phyloP scores from a whole-genome alignment of 2,113 vertebrate species.

The Oenanthe melanoleuca region DNA sequence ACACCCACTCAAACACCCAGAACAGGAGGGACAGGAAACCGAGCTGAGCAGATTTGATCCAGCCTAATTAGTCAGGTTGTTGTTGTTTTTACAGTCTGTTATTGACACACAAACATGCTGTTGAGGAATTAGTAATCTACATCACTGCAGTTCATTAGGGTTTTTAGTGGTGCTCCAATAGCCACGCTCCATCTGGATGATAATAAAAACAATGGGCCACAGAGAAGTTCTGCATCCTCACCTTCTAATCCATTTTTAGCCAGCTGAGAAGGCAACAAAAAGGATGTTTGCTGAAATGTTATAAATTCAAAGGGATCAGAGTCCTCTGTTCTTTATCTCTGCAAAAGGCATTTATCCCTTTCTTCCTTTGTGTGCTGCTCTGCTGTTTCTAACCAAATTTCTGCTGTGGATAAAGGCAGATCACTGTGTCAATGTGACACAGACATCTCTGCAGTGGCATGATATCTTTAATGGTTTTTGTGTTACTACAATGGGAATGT shows the following conservation, averaged over 20 bases:
- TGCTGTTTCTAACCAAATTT: neutral
- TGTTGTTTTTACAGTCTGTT: conserved; percentile 15
- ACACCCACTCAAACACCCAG: neutral
- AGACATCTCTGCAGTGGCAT: neutral
- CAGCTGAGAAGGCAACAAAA: conserved; percentile 13
- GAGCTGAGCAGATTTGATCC: conserved; percentile 15
- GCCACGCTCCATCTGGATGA: conserved; percentile 10
- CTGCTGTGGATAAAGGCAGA: neutral
- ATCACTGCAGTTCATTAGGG: conserved; percentile 26
- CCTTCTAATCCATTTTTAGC: conserved; percentile 44
- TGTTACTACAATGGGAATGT: neutral
- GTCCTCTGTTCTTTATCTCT: neutral
- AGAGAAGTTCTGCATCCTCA: conserved; percentile 15
- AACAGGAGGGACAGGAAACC: neutral
- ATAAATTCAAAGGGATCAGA: neutral
- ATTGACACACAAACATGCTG: conserved; percentile 18
- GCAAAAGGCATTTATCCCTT: neutral
- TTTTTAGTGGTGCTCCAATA: conserved; percentile 18
- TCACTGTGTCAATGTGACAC: neutral
- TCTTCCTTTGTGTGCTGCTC: neutral
- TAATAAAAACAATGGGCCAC: conserved; percentile 30
- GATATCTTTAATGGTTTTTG: neutral
- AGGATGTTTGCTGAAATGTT: neutral
- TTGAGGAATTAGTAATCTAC: conserved; percentile 27
- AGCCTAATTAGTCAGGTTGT: conserved; percentile 39